Conservation (phyloP, 2,888 invertebrate species). For the Nasonia oneida region DNA sequence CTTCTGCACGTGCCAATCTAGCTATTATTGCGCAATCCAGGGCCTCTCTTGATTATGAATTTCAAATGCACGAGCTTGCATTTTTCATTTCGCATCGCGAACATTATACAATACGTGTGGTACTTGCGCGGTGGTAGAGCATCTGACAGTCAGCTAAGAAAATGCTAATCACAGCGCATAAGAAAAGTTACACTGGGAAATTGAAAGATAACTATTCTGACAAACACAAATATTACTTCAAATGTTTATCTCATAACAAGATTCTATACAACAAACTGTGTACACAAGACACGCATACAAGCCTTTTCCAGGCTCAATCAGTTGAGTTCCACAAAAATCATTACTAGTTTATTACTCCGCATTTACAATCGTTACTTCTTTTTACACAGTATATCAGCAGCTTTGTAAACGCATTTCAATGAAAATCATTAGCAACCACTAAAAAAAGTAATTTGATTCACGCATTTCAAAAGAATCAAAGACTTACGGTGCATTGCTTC, state of each 20-base stretch:
- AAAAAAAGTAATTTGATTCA: constrained; percentile 47
- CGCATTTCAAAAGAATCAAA: constrained; percentile 32
- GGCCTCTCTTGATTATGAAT: no score
- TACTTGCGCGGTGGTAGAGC: no score
- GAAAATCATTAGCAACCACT: constrained; percentile 34
- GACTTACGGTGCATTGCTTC: constrained; percentile 20
- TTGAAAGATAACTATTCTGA: constrained; percentile 15
- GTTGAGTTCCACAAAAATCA: constrained; percentile 59
- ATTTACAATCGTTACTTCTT: constrained; percentile 49
- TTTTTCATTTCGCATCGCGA: no score
- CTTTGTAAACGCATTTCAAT: constrained; percentile 30
- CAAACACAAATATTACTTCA: constrained; percentile 68
- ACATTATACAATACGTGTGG: no score
- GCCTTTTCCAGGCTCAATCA: constrained; percentile 63
- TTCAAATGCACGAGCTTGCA: no score
- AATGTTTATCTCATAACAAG: constrained; percentile 76
- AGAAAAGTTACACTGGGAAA: not conserved
- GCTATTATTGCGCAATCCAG: no score
- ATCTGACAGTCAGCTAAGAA: no score
- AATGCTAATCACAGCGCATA: no score
- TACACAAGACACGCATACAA: constrained; percentile 72
- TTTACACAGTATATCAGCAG: constrained; percentile 44
- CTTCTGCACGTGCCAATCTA: no score
- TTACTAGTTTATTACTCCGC: constrained; percentile 47
- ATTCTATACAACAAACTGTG: constrained; percentile 75